Evolutionary conservation across 2,113 vertebrate genomes (phyloP).

Genomic region (human (Homo sapiens)): GRCh38 chrY:2185001-2185500

Average conservation of each 20-base stretch:
- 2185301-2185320: too few species aligned
- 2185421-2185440: background rate
- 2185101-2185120: background rate
- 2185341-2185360: background rate
- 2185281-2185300: too few species aligned
- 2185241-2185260: too few species aligned
- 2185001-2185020: too few species aligned
- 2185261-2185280: too few species aligned
- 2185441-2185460: too few species aligned
- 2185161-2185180: background rate
- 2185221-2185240: too few species aligned
- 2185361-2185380: background rate
- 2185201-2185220: too few species aligned
- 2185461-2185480: accelerated
- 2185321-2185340: too few species aligned
- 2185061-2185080: background rate
- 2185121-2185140: background rate
- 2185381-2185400: background rate
- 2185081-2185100: background rate
- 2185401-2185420: background rate
- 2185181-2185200: background rate
- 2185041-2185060: background rate
- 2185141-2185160: background rate
- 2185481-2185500: background rate
- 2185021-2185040: too few species aligned